Evolutionary conservation across 2,888 invertebrate species (phyloP).

Genomic region (Globia sparganii): DNA sequence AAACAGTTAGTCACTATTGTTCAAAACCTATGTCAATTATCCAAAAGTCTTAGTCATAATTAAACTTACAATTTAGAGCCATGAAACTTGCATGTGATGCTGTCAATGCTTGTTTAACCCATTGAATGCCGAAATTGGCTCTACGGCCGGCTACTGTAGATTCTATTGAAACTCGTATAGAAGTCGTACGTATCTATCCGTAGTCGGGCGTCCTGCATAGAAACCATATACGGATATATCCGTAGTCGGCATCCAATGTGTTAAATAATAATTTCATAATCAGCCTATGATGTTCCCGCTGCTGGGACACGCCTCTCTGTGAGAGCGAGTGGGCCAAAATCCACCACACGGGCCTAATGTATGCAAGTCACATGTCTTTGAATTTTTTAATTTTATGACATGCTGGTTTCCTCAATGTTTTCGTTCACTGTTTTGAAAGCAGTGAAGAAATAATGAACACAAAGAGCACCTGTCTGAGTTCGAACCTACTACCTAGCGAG

Average conservation of each 20-base stretch:
- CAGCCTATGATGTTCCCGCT: no score
- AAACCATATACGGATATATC: no score
- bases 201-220: no score
- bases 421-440: not conserved
- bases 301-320: not conserved
- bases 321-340: not conserved
- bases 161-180: no score
- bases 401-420: not conserved
- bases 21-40: not conserved
- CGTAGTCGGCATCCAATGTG: no score
- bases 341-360: not conserved
- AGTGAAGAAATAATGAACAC: not conserved
- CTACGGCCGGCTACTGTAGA: no score
- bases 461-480: no score
- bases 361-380: not conserved
- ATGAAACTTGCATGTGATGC: not conserved
- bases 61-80: not conserved
- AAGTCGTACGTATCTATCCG: no score
- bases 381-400: no score
- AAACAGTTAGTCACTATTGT: not conserved
- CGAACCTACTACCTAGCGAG: no score
- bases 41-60: no score
- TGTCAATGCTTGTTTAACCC: slow-evolving; percentile 1
- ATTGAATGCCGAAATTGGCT: no score
- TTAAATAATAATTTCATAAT: not conserved